Conservation (phyloP, 2,888 invertebrate species). For the Brachynemurus nebulosus region DNA sequence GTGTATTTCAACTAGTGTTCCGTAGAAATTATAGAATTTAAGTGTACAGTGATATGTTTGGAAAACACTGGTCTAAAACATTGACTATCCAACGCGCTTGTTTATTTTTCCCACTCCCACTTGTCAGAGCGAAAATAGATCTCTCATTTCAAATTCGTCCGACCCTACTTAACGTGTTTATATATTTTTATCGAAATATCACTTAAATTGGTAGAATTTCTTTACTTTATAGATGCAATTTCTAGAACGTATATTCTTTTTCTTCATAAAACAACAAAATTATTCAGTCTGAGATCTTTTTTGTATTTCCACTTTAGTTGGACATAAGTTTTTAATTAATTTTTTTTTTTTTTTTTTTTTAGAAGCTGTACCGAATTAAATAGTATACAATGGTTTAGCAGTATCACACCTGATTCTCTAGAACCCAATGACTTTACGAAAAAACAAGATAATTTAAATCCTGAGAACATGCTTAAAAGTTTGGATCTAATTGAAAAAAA, state of each 20-base stretch:
- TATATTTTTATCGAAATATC: too few relatives aligned
- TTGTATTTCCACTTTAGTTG: too few relatives aligned
- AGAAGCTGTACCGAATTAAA: conserved; percentile 8
- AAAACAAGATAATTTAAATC: background rate
- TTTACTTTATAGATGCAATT: conserved; percentile 12
- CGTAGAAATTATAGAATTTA: too few relatives aligned
- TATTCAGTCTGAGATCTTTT: too few relatives aligned
- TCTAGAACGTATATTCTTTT: background rate
- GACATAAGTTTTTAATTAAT: background rate
- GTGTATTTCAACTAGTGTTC: too few relatives aligned
- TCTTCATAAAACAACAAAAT: background rate
- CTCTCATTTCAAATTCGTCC: too few relatives aligned
- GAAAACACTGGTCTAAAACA: too few relatives aligned
- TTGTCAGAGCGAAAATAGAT: too few relatives aligned
- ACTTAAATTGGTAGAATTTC: conserved; percentile 5
- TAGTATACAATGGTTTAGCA: conserved; percentile 12
- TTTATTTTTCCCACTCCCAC: too few relatives aligned
- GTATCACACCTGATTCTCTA: conserved; percentile 30
- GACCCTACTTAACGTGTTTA: too few relatives aligned
- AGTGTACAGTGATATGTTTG: too few relatives aligned
- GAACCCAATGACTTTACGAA: conserved; percentile 20
- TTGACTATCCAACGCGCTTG: too few relatives aligned
- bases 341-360: background rate
- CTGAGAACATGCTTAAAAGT: background rate
- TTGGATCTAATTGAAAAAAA: background rate